Percentiles rank a stretch among this genome's conserved stretches.
Conservation (phyloP, 2,797 vertebrate genomes). For the Linurgus olivaceus region DNA sequence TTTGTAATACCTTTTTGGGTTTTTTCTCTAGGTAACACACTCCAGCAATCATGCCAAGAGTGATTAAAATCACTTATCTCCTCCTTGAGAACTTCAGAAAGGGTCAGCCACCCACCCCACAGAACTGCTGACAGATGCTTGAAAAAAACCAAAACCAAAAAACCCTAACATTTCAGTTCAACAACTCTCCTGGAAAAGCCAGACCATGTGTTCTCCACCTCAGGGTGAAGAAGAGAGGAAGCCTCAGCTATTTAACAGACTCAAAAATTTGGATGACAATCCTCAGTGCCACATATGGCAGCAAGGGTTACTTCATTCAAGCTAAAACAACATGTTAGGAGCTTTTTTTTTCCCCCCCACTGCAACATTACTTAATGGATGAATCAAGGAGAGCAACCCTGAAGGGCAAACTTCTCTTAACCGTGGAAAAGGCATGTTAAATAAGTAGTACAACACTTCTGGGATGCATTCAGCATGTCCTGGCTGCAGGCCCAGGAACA, state of each 20-base stretch:
- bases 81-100: neutral
- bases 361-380: neutral
- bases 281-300: neutral
- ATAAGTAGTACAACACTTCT: constrained; percentile 44
- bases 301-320: constrained; percentile 9
- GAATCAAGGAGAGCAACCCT: constrained; percentile 28
- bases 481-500: constrained; percentile 22
- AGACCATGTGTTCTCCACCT: neutral
- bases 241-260: neutral
- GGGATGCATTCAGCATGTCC: constrained; percentile 42
- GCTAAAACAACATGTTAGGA: neutral
- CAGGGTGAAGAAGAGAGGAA: neutral
- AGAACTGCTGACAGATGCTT: neutral
- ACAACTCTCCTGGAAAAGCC: neutral
- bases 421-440: constrained; percentile 26
- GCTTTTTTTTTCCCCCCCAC: rapidly evolving
- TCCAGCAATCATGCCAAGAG: neutral
- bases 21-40: neutral
- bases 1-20: neutral
- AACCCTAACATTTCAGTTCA: neutral
- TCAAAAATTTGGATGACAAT: neutral
- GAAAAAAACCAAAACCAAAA: neutral
- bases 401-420: constrained; percentile 48
- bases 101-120: neutral
- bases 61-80: neutral